Evolutionary conservation across 2,888 invertebrate genomes (phyloP).

Genomic region (Bimastos eiseni): DNA sequence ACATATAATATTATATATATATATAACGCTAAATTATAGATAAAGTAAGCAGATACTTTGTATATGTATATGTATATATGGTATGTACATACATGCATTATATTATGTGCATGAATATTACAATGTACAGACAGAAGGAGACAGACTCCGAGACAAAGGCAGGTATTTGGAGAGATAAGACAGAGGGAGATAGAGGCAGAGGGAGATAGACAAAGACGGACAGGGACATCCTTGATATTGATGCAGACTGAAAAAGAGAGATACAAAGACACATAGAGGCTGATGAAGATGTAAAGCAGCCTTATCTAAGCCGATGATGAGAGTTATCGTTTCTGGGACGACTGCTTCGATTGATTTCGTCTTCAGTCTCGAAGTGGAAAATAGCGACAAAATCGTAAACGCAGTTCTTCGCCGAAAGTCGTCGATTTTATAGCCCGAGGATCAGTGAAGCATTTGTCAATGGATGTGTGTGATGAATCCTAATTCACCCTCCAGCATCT

Average conservation of each 20-base stretch:
- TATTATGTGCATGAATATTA: no score
- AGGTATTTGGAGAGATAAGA: no score
- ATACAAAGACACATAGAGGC: background rate
- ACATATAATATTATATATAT: no score
- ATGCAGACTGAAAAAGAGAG: background rate
- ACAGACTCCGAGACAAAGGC: background rate
- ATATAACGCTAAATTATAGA: no score
- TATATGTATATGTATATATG: no score
- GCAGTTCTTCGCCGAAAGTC: background rate
- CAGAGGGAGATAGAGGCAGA: background rate
- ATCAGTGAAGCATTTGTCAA: background rate
- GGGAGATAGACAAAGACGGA: background rate
- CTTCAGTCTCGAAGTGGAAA: background rate
- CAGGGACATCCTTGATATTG: no score
- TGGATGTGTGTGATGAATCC: background rate
- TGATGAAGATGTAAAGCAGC: background rate
- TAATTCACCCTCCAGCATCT: background rate
- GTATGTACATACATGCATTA: no score
- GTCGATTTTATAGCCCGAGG: background rate
- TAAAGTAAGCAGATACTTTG: no score
- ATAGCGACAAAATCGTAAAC: background rate
- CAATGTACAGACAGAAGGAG: background rate
- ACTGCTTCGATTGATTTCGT: background rate
- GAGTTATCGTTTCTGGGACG: background rate
- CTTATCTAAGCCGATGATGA: background rate